Base-by-base conservation (phyloP, 2,888 invertebrate species). In the Punctoribates punctum region DNA sequence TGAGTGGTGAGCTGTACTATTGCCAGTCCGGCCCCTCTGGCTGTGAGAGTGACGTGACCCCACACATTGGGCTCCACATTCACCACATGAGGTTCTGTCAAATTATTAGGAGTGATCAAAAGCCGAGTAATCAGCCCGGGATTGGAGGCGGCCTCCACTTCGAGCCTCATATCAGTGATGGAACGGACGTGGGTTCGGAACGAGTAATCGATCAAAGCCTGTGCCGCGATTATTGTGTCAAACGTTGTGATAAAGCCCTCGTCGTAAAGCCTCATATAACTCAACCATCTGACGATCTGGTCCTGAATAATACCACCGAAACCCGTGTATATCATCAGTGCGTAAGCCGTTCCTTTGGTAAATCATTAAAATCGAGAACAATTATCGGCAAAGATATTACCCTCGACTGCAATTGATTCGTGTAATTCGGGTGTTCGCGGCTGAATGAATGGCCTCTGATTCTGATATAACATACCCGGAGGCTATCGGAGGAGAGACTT, bases 11-110 rank as follows among this genome's bases (percentile, higher is more conserved):
- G 80, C 82, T 87, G 87, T 51, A 87, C 83, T 46, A 87, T 82
- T 0, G 87, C 86, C 77, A 87, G 83, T 0, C 88, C 88, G 8
- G 86, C 84, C 60, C 88, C 88, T 80, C 84, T 82, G 5, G 85
- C 86, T 29, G 83, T 81, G 1, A 86, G 83, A 78, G 85, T 84
- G n/a, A 87, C 83, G 80, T 85, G 85, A 34, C 87, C 87, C 85
- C 85, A 87, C 1, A 86, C 85, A 72, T 83, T 81, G 8, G 83
- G 82, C 11, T 75, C 77, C 34, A 86, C 80, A 1, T 75, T 51
- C 13, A 79, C 72, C 15, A 72, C 42, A 34, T 65, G 75, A 11
- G 78, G 72, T 29, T 77, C 42, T 0, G 78, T 77, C 8, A 80
- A 60, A 73, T 77, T 79, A 17, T 78, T 73, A 25, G 38, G 77